Evolutionary conservation across 2,797 vertebrate species (phyloP), one percentile per base, ranked within the genome.

Genomic region (Enteromius fasciolatus): DNA sequence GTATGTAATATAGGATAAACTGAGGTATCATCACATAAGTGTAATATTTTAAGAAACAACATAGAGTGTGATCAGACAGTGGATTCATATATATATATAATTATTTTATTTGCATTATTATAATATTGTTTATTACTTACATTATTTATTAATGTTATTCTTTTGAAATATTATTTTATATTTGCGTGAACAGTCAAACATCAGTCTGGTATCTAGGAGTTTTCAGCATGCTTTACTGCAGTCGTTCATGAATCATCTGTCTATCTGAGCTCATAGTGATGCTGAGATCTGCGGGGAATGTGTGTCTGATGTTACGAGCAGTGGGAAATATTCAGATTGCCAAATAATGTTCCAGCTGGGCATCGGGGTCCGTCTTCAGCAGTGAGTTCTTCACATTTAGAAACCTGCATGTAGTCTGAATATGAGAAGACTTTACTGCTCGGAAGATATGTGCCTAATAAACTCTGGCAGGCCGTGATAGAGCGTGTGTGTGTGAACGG

Each of bases 401-500:
- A n/a, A 36, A 74, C 70, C 70, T 75, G 70, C 17, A 20, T 41
- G 36, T 2, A 54, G 8, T 68, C n/a, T 44, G 36, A 59, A 4
- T 52, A 46, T 59, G 15, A 70, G 33, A 80, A 57, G 10, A 18
- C 23, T 68, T 28, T 57, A 59, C 28, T 10, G 36, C 36, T 68
- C 48, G 23, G n/a, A 7, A 9, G 31, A 68, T 33, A 64, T 68
- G 75, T 64, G 59, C 59, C 75, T 77, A 44, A 57, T 57, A 57
- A 41, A 69, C 64, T 25, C 39, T 41, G 77, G 33, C 64, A 54
- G 77, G 18, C 78, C 10, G 31, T 78, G 66, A 46, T 25, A 17
- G 68, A 70, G 66, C 20, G 14, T 67, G 44, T 75, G 67, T 82
- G 74, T 94, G 93, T 93, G 91, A 85, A 72, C 90, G 83, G 88